These are phyloP conservation scores for Phymastichus coffea DNA, from an alignment of 1,140 invertebrate species.

Conservation along the genomic window DNA sequence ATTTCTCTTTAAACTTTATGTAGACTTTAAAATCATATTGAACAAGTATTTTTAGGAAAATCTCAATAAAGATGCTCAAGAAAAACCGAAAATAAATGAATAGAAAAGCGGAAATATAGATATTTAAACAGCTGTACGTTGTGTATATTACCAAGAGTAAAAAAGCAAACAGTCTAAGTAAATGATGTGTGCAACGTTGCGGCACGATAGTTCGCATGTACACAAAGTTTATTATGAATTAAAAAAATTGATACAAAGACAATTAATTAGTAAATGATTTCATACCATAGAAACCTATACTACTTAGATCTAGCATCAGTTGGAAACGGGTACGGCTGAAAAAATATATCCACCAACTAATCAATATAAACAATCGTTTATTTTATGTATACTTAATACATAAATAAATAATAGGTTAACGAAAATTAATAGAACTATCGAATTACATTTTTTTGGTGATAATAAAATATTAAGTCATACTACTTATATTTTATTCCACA, in stretches of 20 bases:
- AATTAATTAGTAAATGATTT: too few relatives aligned
- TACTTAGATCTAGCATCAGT: constrained; percentile 13
- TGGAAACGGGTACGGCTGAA: too few relatives aligned
- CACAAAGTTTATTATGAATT: constrained; percentile 56
- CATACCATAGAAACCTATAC: too few relatives aligned
- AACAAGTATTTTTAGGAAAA: too few relatives aligned
- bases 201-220: constrained; percentile 27
- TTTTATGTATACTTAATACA: too few relatives aligned
- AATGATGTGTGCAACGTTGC: constrained; percentile 38
- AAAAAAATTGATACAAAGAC: constrained; percentile 55
- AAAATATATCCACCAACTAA: too few relatives aligned
- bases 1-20: too few relatives aligned
- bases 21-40: too few relatives aligned
- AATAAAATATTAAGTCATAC: constrained; percentile 24
- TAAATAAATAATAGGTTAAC: too few relatives aligned
- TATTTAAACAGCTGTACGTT: constrained; percentile 43
- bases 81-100: not conserved
- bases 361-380: too few relatives aligned
- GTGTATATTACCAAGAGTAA: constrained; percentile 48
- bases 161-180: constrained; percentile 41
- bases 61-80: too few relatives aligned
- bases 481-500: not conserved
- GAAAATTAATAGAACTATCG: not conserved
- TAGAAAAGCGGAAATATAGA: not conserved
- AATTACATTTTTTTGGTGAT: constrained; percentile 12